Percentiles rank a stretch among this genome's conserved stretches.
phyloP scores from a whole-genome alignment of 2,888 invertebrate species.

The Cryptocheilus praepositus region DNA sequence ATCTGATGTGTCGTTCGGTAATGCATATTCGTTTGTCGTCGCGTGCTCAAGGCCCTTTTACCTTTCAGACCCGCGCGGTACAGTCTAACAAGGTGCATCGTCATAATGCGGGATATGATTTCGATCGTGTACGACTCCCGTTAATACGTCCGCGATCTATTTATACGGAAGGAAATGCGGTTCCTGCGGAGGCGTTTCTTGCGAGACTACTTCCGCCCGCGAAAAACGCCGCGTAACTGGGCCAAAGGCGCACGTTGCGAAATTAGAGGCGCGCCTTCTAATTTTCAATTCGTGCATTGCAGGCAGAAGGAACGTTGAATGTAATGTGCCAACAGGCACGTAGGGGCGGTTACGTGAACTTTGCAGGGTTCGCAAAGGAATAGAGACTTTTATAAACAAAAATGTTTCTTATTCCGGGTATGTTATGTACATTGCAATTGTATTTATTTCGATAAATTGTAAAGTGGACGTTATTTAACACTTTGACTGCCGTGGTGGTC shows the following conservation, averaged over 20 bases:
- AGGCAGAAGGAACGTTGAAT: not conserved
- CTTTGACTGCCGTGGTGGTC: no score
- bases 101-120: conserved; percentile 26
- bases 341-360: no score
- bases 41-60: conserved; percentile 23
- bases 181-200: not conserved
- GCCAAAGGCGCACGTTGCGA: no score
- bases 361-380: no score
- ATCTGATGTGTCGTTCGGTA: not conserved
- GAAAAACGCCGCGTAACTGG: not conserved
- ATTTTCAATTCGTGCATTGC: no score
- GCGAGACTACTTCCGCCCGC: not conserved
- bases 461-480: no score
- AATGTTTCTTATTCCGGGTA: no score
- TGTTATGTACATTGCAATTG: no score
- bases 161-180: conserved; percentile 12
- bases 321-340: not conserved
- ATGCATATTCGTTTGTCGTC: conserved; percentile 7
- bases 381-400: no score
- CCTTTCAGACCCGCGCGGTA: conserved; percentile 15
- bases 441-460: no score
- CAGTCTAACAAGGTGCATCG: conserved; percentile 30
- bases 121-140: conserved; percentile 4
- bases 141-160: conserved; percentile 12
- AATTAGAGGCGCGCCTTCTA: no score